These are phyloP conservation scores for Zelleria hepariella DNA, from an alignment of 2,888 invertebrate species.

Conservation along the genomic window DNA sequence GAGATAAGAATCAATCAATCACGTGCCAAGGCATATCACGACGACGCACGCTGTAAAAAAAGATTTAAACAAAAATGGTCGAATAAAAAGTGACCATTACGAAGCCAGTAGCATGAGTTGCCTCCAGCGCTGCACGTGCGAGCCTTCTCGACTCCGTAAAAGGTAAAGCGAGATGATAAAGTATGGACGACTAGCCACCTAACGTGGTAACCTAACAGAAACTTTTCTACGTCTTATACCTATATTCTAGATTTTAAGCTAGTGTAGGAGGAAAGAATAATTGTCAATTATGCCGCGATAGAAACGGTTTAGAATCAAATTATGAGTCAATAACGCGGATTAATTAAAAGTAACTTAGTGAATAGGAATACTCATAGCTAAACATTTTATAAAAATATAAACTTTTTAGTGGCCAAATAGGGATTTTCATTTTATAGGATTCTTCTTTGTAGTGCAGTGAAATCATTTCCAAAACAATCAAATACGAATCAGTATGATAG, in stretches of 20 bases:
- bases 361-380: too few species aligned
- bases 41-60: neutral
- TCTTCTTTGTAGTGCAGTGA: too few species aligned
- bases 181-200: neutral
- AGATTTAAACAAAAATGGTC: conserved; percentile 21
- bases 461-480: too few species aligned
- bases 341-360: too few species aligned
- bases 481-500: too few species aligned
- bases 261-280: too few species aligned
- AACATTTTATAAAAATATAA: too few species aligned
- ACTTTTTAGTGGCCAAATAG: too few species aligned
- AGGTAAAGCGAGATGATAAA: conserved; percentile 3
- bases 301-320: too few species aligned
- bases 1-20: neutral
- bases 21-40: conserved; percentile 1
- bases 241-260: neutral
- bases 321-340: too few species aligned
- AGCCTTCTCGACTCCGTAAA: neutral
- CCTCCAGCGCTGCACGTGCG: conserved; percentile 58
- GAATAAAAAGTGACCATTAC: conserved; percentile 47
- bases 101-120: conserved; percentile 51
- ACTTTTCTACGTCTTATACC: neutral
- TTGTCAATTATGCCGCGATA: neutral
- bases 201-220: neutral
- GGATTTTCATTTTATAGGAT: too few species aligned